These are phyloP conservation scores for Pemphredon lugubris DNA, from an alignment of 2,888 invertebrate genomes.

Conservation along the genomic window DNA sequence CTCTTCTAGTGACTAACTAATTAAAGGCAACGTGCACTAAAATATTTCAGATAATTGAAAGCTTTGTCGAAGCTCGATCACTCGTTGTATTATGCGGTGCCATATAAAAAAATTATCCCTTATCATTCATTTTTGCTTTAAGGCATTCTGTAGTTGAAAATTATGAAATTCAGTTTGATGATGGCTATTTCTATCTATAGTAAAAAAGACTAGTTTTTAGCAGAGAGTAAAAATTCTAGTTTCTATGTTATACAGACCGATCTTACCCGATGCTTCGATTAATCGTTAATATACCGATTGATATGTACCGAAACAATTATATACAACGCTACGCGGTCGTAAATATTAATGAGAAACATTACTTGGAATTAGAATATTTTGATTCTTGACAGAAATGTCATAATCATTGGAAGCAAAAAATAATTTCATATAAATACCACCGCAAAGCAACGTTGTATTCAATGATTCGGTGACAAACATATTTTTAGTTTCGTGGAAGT, in stretches of 20 bases:
- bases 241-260: conserved; percentile 59
- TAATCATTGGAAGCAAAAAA: too few relatives aligned
- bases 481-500: background rate
- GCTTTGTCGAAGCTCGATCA: conserved; percentile 33
- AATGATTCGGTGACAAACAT: conserved; percentile 17
- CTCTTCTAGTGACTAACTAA: conserved; percentile 7
- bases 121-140: too few relatives aligned
- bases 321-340: conserved; percentile 33
- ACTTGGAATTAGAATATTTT: background rate
- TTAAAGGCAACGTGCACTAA: conserved; percentile 37
- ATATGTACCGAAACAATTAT: conserved; percentile 15
- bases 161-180: conserved; percentile 3
- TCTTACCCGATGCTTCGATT: conserved; percentile 58
- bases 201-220: conserved; percentile 22
- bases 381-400: background rate
- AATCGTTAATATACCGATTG: conserved; percentile 39
- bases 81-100: conserved; percentile 32
- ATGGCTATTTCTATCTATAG: conserved; percentile 6
- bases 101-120: conserved; percentile 7
- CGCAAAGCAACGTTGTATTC: conserved; percentile 23
- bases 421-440: background rate
- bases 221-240: conserved; percentile 11
- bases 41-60: conserved; percentile 4
- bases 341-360: too few relatives aligned
- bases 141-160: conserved; percentile 1